Conservation (phyloP, 1,140 invertebrate genomes). For the Bacillus rossius region DNA sequence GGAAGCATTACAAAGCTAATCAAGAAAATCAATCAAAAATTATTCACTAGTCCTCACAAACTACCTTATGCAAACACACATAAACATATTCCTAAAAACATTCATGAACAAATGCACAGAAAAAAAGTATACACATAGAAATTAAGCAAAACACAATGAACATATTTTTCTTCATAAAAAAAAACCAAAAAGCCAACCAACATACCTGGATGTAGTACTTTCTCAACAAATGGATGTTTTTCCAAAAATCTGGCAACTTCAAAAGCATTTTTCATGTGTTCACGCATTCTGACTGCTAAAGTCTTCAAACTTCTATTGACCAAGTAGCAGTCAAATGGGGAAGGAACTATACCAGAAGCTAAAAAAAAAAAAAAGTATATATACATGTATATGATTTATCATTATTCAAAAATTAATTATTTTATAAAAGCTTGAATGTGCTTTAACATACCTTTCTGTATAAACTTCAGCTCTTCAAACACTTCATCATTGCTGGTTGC, state of each 20-base stretch:
- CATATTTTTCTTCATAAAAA: too few relatives aligned
- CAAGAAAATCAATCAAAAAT: too few relatives aligned
- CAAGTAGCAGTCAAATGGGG: slow-evolving; percentile 93
- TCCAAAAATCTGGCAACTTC: slow-evolving; percentile 77
- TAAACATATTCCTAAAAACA: too few relatives aligned
- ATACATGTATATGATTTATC: not conserved
- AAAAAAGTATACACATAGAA: too few relatives aligned
- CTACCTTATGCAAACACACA: too few relatives aligned
- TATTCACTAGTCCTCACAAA: too few relatives aligned
- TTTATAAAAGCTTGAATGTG: not conserved
- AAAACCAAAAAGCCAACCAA: too few relatives aligned
- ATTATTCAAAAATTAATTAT: not conserved
- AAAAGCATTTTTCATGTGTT: slow-evolving; percentile 75
- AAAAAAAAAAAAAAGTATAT: not conserved
- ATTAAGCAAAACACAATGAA: too few relatives aligned
- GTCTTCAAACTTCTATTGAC: slow-evolving; percentile 95
- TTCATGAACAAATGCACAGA: too few relatives aligned
- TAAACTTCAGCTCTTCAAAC: slow-evolving; percentile 65
- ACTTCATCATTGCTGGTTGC: slow-evolving; percentile 69
- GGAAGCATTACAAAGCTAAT: too few relatives aligned
- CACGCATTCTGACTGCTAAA: slow-evolving; percentile 83
- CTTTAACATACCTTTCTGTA: slow-evolving; percentile 76
- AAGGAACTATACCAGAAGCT: slow-evolving; percentile 89
- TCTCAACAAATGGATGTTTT: slow-evolving; percentile 50
- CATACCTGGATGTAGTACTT: slow-evolving; percentile 35